Evolutionary conservation across 2,113 vertebrate species (phyloP), one percentile per base, ranked within the genome.

Genomic region (Nesoenas mayeri): DNA sequence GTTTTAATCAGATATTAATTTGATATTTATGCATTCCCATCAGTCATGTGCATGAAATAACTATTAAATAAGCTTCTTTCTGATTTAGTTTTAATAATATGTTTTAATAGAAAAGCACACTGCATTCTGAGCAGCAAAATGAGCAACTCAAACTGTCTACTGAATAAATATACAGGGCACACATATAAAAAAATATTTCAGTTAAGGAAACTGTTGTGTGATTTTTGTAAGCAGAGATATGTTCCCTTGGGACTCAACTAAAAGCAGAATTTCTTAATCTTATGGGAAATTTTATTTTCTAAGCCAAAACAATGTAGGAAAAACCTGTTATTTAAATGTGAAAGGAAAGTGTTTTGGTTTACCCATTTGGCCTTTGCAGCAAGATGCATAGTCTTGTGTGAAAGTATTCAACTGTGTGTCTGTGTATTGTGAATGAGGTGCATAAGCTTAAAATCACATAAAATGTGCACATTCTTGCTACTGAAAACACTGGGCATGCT

Each of bases 211-310:
- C n/a, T 95, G 60, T 79, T 79, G 44, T 87, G 2, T 72, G 34
- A 81, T 93, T 97, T 93, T 96, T 96, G 78, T 86, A 94, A 84
- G 91, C 83, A 97, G 93, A 96, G 90, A 87, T 83, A 42, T 62
- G 11, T 73, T 88, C 88, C 80, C 58, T 38, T 84, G 88, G 40
- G 91, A 50, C 61, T 36, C 67, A 96, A 89, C 80, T 97, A 94
- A 97, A 96, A 95, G 79, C 93, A 82, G 75, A 95, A 73, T 88
- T 95, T 88, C 60, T 93, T 97, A 94, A 96, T 95, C 96, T 95
- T 94, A n/a, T 25, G 62, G 57, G 64, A 93, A 94, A 79, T 58
- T 91, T 93, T 86, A 94, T 97, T 97, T 98, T 81, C 70, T 91
- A 90, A 93, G 70, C 88, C 93, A 96, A 94, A 96, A 94, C 74